Conservation (phyloP, 2,797 vertebrate genomes). For the Champsocephalus esox region DNA sequence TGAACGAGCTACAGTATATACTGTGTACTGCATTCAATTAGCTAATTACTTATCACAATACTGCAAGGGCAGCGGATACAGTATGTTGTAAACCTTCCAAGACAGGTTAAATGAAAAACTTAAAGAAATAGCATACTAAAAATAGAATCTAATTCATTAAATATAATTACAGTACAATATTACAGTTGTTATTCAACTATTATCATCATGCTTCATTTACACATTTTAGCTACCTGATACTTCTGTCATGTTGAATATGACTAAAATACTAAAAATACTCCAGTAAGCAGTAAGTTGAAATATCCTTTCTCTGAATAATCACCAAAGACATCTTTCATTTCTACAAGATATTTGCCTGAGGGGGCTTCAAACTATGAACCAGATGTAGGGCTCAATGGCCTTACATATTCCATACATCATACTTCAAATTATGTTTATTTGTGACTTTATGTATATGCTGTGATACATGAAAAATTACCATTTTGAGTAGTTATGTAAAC, state of each 20-base stretch:
- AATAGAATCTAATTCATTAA: not conserved
- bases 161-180: not conserved
- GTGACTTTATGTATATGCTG: not conserved
- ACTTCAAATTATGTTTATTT: constrained; percentile 14
- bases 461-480: not conserved
- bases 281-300: constrained; percentile 13
- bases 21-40: constrained; percentile 73
- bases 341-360: constrained; percentile 10
- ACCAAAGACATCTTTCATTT: constrained; percentile 45
- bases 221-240: not conserved
- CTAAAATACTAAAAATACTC: not conserved
- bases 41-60: constrained; percentile 63
- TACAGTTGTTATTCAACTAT: constrained; percentile 24
- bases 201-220: not conserved
- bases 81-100: constrained; percentile 19
- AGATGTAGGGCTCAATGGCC: constrained; percentile 18
- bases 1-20: constrained; percentile 44
- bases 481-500: not conserved
- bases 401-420: not conserved
- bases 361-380: constrained; percentile 7
- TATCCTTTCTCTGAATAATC: constrained; percentile 39
- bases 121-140: constrained; percentile 1
- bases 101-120: constrained; percentile 24
- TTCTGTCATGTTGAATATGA: constrained; percentile 4
- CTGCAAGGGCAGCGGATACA: constrained; percentile 43